Conservation (phyloP, 1,140 invertebrate species). For the Dendrolimus punctatus region DNA sequence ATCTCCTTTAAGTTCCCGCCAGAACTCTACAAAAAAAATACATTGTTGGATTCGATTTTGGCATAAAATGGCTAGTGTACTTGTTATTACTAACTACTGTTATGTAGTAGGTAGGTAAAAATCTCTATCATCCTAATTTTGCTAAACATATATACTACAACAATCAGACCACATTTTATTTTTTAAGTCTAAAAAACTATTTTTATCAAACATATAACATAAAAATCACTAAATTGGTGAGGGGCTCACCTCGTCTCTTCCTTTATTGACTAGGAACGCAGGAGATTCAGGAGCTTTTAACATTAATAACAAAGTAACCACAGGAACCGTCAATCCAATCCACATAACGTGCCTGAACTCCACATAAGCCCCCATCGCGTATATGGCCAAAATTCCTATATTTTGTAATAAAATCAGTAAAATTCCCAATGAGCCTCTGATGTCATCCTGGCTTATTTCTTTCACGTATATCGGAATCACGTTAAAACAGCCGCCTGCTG, state of each 20-base stretch:
- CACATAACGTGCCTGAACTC: constrained; percentile 39
- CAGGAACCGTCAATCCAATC: constrained; percentile 15
- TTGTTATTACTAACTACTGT: no score
- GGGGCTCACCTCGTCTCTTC: constrained; percentile 15
- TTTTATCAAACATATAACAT: no score
- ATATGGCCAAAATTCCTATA: constrained; percentile 42
- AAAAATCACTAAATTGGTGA: no score
- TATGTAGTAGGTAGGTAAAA: no score
- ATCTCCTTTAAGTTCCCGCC: no score
- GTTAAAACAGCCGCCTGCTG: constrained; percentile 16
- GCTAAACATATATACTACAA: no score
- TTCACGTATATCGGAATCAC: constrained; percentile 19
- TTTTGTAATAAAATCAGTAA: constrained; percentile 13
- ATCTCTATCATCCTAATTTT: no score
- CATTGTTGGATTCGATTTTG: no score
- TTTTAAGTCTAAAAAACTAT: no score
- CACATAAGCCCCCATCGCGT: constrained; percentile 67
- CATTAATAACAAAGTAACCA: constrained; percentile 15
- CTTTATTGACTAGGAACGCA: constrained; percentile 23
- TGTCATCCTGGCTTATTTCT: constrained; percentile 19
- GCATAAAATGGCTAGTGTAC: no score
- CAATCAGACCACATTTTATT: no score
- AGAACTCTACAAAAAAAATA: no score
- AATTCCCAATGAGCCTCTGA: constrained; percentile 12
- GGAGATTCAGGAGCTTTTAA: constrained; percentile 26